Evolutionary conservation across 2,113 vertebrate species (phyloP), one percentile per base, ranked within the genome.

Genomic region (Neogale vison): DNA sequence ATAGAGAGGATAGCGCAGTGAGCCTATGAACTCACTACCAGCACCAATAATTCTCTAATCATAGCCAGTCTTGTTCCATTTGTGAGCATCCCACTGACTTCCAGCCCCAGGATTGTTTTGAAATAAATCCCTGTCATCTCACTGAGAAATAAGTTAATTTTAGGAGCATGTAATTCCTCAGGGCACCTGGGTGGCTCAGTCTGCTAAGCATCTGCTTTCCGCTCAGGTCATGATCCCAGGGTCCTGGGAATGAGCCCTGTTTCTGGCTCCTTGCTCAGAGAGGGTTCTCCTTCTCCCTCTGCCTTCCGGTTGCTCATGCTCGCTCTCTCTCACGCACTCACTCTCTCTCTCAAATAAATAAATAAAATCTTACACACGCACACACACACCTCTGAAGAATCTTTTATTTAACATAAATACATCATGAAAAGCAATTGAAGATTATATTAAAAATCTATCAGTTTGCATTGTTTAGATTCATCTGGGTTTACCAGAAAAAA

Each of bases 61-160:
- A 17, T n/a, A 36, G 84, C 77, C 34, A 36, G 31, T 3, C 14
- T 55, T 24, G 15, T 20, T 45, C 52, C 61, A 15, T 39, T n/a
- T 31, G 20, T 72, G 77, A 63, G 18, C 14, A 9, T 8, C 17
- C 50, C 69, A 0, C 6, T 2, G 10, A 36, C 18, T 17, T 36
- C n/a, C 36, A 20, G 6, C 15, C 26, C 59, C 31, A 69, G 29
- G 18, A 67, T 31, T 55, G 26, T 55, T 80, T 92, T 83, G 52
- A 74, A 97, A 89, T 47, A 82, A 89, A 74, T 29, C 11, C 61
- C 52, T 63, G 23, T 47, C 31, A 20, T 20, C 57, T 29, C 21
- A 69, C 47, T 87, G 95, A 88, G 29, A 57, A 95, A 88, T 17
- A 82, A 92, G 50, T 45, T 18, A 17, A 52, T 76, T 76, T 93